phyloP scores from a whole-genome alignment of 2,888 invertebrate genomes.

The Thelaira solivaga region DNA sequence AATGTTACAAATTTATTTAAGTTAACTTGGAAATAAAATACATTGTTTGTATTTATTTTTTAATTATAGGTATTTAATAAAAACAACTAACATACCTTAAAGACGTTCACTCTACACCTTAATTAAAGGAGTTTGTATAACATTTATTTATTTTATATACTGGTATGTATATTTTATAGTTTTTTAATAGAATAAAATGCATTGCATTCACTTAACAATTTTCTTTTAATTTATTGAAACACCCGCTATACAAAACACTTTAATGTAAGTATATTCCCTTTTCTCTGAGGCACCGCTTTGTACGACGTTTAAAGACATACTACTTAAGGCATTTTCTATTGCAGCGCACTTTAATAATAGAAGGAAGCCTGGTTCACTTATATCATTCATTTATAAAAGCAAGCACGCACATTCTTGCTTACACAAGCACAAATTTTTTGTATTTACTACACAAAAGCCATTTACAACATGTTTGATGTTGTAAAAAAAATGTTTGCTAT shows the following conservation, averaged over 20 bases:
- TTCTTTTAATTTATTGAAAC: constrained; percentile 10
- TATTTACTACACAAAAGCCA: too few relatives aligned
- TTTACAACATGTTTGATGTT: constrained; percentile 34
- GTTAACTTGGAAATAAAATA: background rate
- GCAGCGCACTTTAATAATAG: constrained; percentile 25
- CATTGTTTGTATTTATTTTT: too few relatives aligned
- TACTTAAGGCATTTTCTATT: constrained; percentile 52
- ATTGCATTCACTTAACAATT: background rate
- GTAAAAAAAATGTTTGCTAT: too few relatives aligned
- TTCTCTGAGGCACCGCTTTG: constrained; percentile 24
- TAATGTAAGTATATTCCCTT: background rate
- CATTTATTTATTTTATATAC: background rate
- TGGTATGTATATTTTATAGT: background rate
- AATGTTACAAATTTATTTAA: constrained; percentile 10
- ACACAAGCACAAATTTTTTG: background rate
- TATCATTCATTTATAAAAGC: background rate
- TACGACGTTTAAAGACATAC: constrained; percentile 51
- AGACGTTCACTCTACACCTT: background rate
- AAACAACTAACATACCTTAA: constrained; percentile 40
- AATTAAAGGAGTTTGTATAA: background rate
- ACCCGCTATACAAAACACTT: background rate
- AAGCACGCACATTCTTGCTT: background rate
- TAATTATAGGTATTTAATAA: background rate
- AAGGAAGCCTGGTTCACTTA: constrained; percentile 16
- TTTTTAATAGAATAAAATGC: background rate